Evolutionary conservation across 1,140 invertebrate genomes (phyloP).

Genomic region (Amyelois transitella): DNA sequence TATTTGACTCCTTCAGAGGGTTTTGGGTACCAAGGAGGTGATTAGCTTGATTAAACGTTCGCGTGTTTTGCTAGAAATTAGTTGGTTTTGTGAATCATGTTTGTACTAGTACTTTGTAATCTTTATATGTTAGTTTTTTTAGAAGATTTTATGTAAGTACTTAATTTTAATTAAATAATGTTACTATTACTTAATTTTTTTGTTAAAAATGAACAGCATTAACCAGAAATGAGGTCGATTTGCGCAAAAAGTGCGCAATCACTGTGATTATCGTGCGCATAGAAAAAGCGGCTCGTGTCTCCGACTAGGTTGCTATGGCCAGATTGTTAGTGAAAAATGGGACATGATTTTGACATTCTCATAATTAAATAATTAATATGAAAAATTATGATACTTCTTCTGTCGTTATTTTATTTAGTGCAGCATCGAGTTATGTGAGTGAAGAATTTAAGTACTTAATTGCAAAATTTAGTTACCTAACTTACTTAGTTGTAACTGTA

Average conservation of each 20-base stretch:
- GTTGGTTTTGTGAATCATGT: neutral
- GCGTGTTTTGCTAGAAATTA: neutral
- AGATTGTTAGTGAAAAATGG: neutral
- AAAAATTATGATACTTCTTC: too few species aligned
- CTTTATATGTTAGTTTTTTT: too few species aligned
- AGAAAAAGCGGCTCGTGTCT: neutral
- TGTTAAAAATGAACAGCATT: neutral
- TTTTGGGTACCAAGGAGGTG: neutral
- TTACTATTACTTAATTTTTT: too few species aligned
- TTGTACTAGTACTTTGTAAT: too few species aligned
- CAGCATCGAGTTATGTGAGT: too few species aligned
- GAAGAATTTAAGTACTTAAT: too few species aligned
- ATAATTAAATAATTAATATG: too few species aligned
- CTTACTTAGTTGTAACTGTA: too few species aligned
- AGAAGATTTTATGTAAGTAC: too few species aligned
- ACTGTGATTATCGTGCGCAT: neutral
- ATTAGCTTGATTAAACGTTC: neutral
- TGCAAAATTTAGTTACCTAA: too few species aligned
- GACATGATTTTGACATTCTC: neutral
- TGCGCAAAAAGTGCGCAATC: neutral
- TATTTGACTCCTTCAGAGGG: neutral
- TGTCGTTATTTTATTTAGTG: too few species aligned
- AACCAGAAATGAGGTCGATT: neutral
- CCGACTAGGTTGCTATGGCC: neutral
- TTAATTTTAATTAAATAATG: too few species aligned